phyloP scores from a whole-genome alignment of 2,888 invertebrate genomes.

The Phragmatobia fuliginosa region DNA sequence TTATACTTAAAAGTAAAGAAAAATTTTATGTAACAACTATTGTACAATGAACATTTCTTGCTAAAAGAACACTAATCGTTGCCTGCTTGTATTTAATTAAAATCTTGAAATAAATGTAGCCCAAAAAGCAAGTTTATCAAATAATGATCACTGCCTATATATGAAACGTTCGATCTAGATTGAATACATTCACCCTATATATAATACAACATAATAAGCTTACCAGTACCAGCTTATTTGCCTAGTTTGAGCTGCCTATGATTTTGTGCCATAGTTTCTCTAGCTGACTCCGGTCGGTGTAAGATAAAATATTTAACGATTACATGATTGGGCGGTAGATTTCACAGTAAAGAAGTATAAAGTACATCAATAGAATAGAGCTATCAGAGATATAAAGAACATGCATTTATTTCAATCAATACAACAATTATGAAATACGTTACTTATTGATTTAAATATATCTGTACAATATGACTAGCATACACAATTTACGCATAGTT shows the following conservation, averaged over 20 bases:
- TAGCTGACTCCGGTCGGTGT: not conserved
- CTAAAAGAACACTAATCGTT: too few relatives aligned
- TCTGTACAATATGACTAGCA: slow-evolving; percentile 84
- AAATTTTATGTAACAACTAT: too few relatives aligned
- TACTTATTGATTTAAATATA: slow-evolving; percentile 68
- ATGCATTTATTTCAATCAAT: slow-evolving; percentile 53
- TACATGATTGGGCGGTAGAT: not conserved
- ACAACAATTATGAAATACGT: slow-evolving; percentile 77
- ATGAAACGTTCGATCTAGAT: not conserved
- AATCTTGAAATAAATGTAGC: too few relatives aligned
- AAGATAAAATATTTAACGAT: too few relatives aligned
- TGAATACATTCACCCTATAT: not conserved
- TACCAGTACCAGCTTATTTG: not conserved
- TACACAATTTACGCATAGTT: slow-evolving; percentile 73
- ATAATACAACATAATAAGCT: not conserved
- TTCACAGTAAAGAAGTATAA: not conserved
- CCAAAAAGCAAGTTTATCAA: not conserved
- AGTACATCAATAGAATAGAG: slow-evolving; percentile 26
- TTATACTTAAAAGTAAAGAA: too few relatives aligned
- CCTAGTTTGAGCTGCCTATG: not conserved
- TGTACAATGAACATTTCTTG: too few relatives aligned
- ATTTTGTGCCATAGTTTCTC: not conserved
- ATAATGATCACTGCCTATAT: not conserved
- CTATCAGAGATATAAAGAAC: slow-evolving; percentile 53
- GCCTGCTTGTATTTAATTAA: too few relatives aligned